Base-by-base conservation (phyloP, 2,888 invertebrate genomes). In the Nemotelus nigrinus region DNA sequence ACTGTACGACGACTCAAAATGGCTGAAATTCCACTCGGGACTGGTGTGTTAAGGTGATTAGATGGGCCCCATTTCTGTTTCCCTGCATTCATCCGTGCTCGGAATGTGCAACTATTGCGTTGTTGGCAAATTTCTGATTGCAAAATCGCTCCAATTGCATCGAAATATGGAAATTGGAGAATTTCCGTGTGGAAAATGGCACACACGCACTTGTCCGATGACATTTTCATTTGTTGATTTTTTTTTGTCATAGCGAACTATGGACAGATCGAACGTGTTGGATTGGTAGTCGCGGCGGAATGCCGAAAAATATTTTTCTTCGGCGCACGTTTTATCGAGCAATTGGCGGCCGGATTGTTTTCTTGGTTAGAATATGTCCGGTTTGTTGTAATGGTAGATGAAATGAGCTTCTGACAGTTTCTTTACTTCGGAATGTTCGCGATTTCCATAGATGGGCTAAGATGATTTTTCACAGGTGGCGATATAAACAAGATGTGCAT, bases 161-260 rank as follows among this genome's bases (percentile, higher is more conserved):
- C 7, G 55, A 55, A 8, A 53, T 70, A n/a, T 41, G 43, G 3
- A 53, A 55, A 50, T 70, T 39, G 55, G n/a, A 53, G 53, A 10
- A 70, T 55, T 70, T 53, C 43, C 10, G 44, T 65, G 65, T 47
- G 45, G 47, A 47, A 8, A 47, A 1, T 65, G 47, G 43, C 63
- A 65, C 47, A 45, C 65, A 65, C 65, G 65, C 65, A 65, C 65
- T 25, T 25, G 65, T 65, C 47, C 65, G 65, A 65, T 65, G 65
- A 65, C 65, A 65, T 65, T 65, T 65, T 65, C 65, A 65, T 65
- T 65, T 65, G 65, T 65, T 65, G 65, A 65, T 65, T 65, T 65
- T 65, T 65, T 65, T 47, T 6, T 65, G 45, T n/a, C 43, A n/a
- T 1, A 47, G 10, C 63, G 63, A 63, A 45, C 25, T 25, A 25